A percentile compares a stretch with the other conserved stretches of the same genome.
These are phyloP conservation scores for Scomber colias DNA, from an alignment of 2,113 vertebrate species.

Conservation along the genomic window DNA sequence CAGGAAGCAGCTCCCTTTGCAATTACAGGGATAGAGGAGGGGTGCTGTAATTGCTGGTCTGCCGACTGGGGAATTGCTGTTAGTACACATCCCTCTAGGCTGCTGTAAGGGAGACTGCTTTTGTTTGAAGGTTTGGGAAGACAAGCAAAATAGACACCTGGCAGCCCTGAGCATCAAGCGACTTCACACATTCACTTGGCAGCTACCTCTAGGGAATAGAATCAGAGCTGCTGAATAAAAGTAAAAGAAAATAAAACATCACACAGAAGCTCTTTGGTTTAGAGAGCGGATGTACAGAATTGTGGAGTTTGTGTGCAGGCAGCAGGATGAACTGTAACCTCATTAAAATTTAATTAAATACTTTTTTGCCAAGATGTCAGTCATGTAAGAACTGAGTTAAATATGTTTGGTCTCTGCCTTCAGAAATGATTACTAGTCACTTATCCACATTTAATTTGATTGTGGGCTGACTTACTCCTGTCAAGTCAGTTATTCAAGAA, in stretches of 20 bases:
- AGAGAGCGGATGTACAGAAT: slow-evolving; percentile 32
- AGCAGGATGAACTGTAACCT: slow-evolving; percentile 16
- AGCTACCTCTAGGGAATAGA: slow-evolving; percentile 43
- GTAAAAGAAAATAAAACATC: slow-evolving; percentile 51
- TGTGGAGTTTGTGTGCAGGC: slow-evolving; percentile 4
- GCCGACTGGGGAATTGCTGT: slow-evolving; percentile 78
- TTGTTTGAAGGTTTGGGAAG: slow-evolving; percentile 75
- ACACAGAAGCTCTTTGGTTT: slow-evolving; percentile 48
- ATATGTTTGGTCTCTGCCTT: slow-evolving; percentile 17
- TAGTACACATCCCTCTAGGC: slow-evolving; percentile 75
- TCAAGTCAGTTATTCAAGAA: slow-evolving; percentile 33
- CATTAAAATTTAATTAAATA: slow-evolving; percentile 25
- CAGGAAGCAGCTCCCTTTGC: slow-evolving; percentile 77
- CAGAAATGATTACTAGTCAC: slow-evolving; percentile 2
- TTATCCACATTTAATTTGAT: background rate
- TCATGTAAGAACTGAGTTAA: slow-evolving; percentile 17
- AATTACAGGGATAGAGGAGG: slow-evolving; percentile 80
- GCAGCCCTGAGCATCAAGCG: slow-evolving; percentile 59
- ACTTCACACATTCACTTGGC: slow-evolving; percentile 68
- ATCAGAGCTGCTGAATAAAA: slow-evolving; percentile 42
- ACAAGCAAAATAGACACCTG: slow-evolving; percentile 77
- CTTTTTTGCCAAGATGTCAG: slow-evolving; percentile 40
- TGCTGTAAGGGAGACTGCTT: slow-evolving; percentile 66
- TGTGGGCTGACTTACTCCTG: background rate
- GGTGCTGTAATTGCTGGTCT: slow-evolving; percentile 79